These are phyloP conservation scores for Mesocricetus auratus DNA, from an alignment of 2,113 vertebrate species.

Conservation along the genomic window DNA sequence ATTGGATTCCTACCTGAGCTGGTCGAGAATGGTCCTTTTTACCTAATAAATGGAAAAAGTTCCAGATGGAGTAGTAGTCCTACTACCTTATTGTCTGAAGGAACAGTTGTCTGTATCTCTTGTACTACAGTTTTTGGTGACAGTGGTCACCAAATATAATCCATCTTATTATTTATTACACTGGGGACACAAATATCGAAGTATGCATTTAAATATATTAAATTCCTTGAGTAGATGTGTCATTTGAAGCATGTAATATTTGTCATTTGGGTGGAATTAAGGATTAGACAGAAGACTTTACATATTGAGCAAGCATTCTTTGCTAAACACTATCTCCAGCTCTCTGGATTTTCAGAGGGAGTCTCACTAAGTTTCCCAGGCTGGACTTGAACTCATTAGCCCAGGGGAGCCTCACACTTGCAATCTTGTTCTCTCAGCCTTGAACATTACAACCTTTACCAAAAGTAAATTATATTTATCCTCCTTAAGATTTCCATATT, in stretches of 20 bases:
- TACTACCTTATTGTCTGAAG: neutral
- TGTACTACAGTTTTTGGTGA: neutral
- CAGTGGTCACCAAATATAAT: neutral
- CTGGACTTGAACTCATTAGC: neutral
- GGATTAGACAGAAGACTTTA: neutral
- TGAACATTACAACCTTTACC: neutral
- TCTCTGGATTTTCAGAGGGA: neutral
- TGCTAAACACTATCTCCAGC: neutral
- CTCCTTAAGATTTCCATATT: neutral
- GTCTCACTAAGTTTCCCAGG: neutral
- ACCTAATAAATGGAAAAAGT: neutral
- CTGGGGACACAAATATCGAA: neutral
- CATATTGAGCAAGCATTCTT: neutral
- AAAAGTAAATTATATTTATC: neutral
- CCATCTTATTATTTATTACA: neutral
- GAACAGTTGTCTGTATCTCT: neutral
- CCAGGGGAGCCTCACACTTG: neutral
- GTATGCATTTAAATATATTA: neutral
- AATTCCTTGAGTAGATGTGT: neutral
- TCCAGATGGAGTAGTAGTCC: slow-evolving; percentile 31
- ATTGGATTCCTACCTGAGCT: slow-evolving; percentile 44
- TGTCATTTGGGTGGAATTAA: neutral
- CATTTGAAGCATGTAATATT: neutral
- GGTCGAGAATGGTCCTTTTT: slow-evolving; percentile 51
- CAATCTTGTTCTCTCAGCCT: neutral